Base-by-base conservation (phyloP, 2,113 vertebrate species). In the Entomyzon cyanotis region DNA sequence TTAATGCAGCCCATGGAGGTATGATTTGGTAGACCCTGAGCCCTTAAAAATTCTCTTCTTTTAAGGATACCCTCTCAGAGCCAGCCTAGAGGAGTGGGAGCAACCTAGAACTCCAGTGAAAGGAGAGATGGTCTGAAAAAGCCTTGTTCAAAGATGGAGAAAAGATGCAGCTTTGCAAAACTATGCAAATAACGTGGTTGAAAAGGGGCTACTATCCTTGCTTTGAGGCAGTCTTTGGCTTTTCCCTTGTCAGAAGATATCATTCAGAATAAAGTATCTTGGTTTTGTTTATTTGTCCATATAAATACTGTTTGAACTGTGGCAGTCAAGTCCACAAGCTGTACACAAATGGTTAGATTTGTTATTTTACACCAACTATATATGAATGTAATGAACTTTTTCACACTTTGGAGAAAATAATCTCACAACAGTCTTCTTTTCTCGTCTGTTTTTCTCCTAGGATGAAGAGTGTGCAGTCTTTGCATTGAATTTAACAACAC, bases 391-490 rank as follows among this genome's bases (percentile, higher is more conserved):
- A 37, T 63, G 30, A 69, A 77, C 31, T 49, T 53, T 81, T 52
- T 68, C 24, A 64, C 21, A 56, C 18, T 60, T 42, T 12, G 35
- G 33, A 84, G 15, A 42, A 84, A 77, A 86, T 55, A 84, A 56
- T 9, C 52, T 47, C 18, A 20, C 10, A 8, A 15, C 9, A 83
- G 78, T 82, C 22, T 90, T 56, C 27, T 85, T 63, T 81, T 24
- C 39, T 90, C 21, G 78, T 95, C 33, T 95, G 20, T 96, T 96
- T 94, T 75, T 64, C 25, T 31, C 20, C 52, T 80, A 96, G 96
- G 77, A 70, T 82, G 90, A 96, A 96, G 96, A 97, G 27, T 16
- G 24, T 70, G 37, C 75, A 78, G 64, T 89, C 89, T 60, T 89
- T 91, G 76, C 65, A 84, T 0, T 94, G 87, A 93, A 81, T 70